Evolutionary conservation across 2,113 vertebrate genomes (phyloP), one percentile per base, ranked within the genome.

Genomic region (Cottus gobio): DNA sequence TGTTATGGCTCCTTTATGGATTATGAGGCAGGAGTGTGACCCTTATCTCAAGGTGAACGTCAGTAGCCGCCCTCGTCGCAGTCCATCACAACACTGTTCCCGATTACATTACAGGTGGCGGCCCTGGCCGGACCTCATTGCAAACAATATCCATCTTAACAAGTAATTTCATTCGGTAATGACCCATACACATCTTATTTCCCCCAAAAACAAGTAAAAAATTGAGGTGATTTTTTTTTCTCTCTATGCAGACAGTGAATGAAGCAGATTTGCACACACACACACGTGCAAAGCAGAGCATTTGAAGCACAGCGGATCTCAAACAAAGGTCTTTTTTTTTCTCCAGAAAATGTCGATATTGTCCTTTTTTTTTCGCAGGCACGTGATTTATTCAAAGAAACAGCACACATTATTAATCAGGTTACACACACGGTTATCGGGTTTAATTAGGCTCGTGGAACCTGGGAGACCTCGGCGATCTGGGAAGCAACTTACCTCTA

Each of bases 21-120:
- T 92, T 91, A 88, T 84, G 82, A 83, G 86, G 88, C 85, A 87
- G 83, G 71, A 85, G 72, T 81, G 70, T 87, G 89, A 93, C 90
- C 90, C 87, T 83, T 84, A 78, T 91, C 86, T 93, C 91, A 94
- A 93, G 92, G 94, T 94, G 90, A 95, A 85, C 58, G 71, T 91
- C 86, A 80, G 80, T 31, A 71, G 91, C 87, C 80, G 82, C 75
- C 85, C 84, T 80, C 66, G 82, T 83, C 57, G 58, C 87, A 82
- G 85, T 90, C 85, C 86, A 89, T 90, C 85, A 93, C 57, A 76
- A 75, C 88, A 82, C 66, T 57, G 62, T 58, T 84, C 87, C 79
- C 79, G 79, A 82, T 85, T 87, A 85, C 72, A 75, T 82, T 86
- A 80, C 7, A 88, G 80, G 71, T 63, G 76, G 82, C 62, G 64